A percentile compares a stretch with the other conserved stretches of the same genome.
phyloP scores from a whole-genome alignment of 2,113 vertebrate species.

The Platichthys flesus region DNA sequence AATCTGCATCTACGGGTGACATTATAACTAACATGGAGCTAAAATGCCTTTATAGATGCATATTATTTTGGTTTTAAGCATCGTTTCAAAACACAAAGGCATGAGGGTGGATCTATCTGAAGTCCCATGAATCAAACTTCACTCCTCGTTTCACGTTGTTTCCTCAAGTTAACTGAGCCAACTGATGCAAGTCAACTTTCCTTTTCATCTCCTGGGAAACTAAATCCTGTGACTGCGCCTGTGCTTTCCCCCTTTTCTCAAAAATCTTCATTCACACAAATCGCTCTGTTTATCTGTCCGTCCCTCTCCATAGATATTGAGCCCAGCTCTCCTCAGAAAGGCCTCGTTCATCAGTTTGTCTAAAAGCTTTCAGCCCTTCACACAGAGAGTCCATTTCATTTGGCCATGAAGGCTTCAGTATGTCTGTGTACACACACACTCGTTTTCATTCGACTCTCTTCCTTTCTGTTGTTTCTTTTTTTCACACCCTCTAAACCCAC shows the following conservation, averaged over 20 bases:
- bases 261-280: conserved; percentile 16
- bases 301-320: conserved; percentile 46
- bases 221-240: background rate
- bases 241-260: background rate
- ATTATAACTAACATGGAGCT: too few relatives aligned
- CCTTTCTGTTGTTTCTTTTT: conserved; percentile 29
- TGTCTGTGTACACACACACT: conserved; percentile 62
- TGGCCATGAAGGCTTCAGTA: conserved; percentile 50
- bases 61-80: too few relatives aligned
- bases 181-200: conserved; percentile 11
- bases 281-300: conserved; percentile 36
- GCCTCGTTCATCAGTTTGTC: conserved; percentile 56
- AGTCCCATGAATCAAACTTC: too few relatives aligned
- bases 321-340: conserved; percentile 26
- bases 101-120: too few relatives aligned
- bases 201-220: conserved; percentile 35
- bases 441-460: conserved; percentile 57
- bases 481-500: conserved; percentile 57
- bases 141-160: conserved; percentile 20
- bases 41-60: too few relatives aligned
- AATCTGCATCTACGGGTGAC: too few relatives aligned
- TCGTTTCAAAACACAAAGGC: too few relatives aligned
- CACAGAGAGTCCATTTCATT: conserved; percentile 59
- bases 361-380: conserved; percentile 64
- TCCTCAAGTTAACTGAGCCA: conserved; percentile 34